A percentile compares a stretch with the other conserved stretches of the same genome.
These are phyloP conservation scores for Brenthis ino DNA, from an alignment of 2,888 invertebrate species.

Conservation along the genomic window DNA sequence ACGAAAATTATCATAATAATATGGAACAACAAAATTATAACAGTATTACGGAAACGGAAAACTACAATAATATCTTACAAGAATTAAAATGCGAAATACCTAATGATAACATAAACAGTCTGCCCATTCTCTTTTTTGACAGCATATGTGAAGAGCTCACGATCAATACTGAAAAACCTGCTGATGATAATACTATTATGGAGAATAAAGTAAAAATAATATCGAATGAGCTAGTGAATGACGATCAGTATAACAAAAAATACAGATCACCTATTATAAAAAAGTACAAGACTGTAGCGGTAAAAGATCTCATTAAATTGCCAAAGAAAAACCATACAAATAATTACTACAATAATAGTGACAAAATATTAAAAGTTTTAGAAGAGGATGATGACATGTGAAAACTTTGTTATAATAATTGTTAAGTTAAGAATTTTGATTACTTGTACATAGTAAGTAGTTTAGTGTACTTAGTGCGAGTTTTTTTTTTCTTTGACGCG, in stretches of 20 bases:
- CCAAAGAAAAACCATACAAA: too few relatives aligned
- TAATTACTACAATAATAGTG: too few relatives aligned
- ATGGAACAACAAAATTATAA: conserved; percentile 8
- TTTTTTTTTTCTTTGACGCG: too few relatives aligned
- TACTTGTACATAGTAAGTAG: too few relatives aligned
- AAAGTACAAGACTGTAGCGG: too few relatives aligned
- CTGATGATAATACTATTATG: conserved; percentile 29
- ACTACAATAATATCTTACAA: conserved; percentile 5
- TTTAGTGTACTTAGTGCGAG: too few relatives aligned
- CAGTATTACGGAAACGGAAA: conserved; percentile 6
- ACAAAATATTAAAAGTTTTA: too few relatives aligned
- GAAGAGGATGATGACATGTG: conserved; percentile 5
- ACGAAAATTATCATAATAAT: conserved; percentile 15
- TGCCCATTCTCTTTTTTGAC: conserved; percentile 34
- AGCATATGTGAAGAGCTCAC: conserved; percentile 32
- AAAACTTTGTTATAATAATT: conserved; percentile 6
- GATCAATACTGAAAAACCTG: conserved; percentile 33
- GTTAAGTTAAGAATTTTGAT: background rate
- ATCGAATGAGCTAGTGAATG: conserved; percentile 34
- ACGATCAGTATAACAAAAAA: conserved; percentile 25
- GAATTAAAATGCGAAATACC: conserved; percentile 10
- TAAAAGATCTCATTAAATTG: too few relatives aligned
- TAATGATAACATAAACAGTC: conserved; percentile 23
- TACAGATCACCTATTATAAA: too few relatives aligned
- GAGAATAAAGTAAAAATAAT: conserved; percentile 36